Evolutionary conservation across 2,113 vertebrate genomes (phyloP).

Genomic region (Thymallus thymallus): DNA sequence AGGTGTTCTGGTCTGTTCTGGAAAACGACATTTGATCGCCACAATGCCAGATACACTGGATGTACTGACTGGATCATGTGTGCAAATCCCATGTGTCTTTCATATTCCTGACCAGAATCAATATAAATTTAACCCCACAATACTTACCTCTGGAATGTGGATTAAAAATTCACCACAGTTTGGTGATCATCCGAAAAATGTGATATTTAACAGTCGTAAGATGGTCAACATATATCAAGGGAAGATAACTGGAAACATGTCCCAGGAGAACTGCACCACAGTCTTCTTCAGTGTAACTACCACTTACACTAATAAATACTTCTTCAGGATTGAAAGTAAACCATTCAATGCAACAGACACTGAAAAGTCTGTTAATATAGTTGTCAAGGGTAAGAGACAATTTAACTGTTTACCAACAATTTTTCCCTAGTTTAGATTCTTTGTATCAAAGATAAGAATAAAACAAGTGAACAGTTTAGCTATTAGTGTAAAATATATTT

Average conservation of each 20-base stretch:
- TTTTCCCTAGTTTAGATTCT: too few relatives aligned
- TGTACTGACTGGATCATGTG: too few relatives aligned
- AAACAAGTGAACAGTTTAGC: too few relatives aligned
- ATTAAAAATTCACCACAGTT: background rate
- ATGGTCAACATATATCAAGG: too few relatives aligned
- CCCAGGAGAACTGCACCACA: slow-evolving; percentile 49
- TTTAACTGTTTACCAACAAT: background rate
- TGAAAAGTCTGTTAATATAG: slow-evolving; percentile 28
- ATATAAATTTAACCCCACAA: rapidly evolving
- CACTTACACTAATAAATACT: slow-evolving; percentile 10
- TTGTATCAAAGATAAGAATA: too few relatives aligned
- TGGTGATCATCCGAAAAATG: rapidly evolving
- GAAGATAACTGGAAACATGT: slow-evolving; percentile 40
- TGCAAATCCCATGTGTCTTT: too few relatives aligned
- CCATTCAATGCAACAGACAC: too few relatives aligned
- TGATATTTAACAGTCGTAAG: too few relatives aligned
- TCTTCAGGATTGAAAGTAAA: slow-evolving; percentile 35
- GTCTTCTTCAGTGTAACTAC: slow-evolving; percentile 23
- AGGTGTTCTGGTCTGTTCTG: too few relatives aligned
- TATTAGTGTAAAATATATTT: background rate
- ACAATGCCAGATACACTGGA: too few relatives aligned
- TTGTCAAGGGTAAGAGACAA: slow-evolving; percentile 34
- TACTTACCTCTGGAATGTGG: slow-evolving; percentile 6
- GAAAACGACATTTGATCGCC: too few relatives aligned
- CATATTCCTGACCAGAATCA: too few relatives aligned